phyloP scores from a whole-genome alignment of 2,797 vertebrate species.

The Smutsia temminckii region DNA sequence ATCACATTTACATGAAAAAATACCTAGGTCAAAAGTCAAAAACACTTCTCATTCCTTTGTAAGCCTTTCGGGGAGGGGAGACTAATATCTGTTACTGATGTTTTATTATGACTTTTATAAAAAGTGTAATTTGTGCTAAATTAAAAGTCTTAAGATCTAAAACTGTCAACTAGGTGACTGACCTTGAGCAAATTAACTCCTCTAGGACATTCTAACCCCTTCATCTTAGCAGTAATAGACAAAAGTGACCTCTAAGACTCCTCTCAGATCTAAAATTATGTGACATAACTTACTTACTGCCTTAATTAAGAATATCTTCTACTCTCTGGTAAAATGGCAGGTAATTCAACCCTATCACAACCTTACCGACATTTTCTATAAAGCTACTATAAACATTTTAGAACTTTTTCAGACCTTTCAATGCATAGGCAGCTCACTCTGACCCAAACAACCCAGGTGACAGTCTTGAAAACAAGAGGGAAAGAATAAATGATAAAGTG shows the following conservation, averaged over 20 bases:
- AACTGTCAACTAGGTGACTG: neutral
- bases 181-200: neutral
- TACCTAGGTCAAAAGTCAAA: neutral
- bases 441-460: conserved; percentile 72
- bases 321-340: neutral
- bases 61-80: neutral
- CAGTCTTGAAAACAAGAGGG: conserved; percentile 56
- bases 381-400: neutral
- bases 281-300: neutral
- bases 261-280: neutral
- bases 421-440: neutral
- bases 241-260: neutral
- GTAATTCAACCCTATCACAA: neutral
- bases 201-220: neutral
- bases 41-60: neutral
- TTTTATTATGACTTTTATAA: neutral
- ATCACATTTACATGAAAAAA: neutral
- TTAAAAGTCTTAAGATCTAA: neutral
- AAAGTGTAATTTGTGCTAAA: neutral
- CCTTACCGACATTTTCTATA: neutral
- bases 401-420: neutral
- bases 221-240: neutral
- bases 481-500: conserved; percentile 75
- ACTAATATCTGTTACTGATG: neutral
- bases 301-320: neutral